Evolutionary conservation across 1,140 invertebrate genomes (phyloP).

Genomic region (Drosophila erecta): DNA sequence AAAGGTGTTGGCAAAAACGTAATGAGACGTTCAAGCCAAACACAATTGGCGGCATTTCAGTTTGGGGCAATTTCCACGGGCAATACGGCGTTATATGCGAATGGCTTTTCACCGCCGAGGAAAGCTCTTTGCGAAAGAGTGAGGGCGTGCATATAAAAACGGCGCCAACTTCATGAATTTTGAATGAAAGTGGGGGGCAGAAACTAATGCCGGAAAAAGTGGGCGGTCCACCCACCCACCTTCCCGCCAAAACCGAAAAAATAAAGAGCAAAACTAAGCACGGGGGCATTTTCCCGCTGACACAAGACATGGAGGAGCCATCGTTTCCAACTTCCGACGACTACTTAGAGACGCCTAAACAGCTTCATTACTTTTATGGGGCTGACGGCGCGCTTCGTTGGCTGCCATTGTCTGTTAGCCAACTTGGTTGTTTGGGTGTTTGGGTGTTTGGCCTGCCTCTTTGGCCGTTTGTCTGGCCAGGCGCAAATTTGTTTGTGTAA

Average conservation of each 20-base stretch:
- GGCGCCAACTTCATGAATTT: conserved; percentile 82
- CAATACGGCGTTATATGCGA: conserved; percentile 45
- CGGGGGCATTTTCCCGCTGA: conserved; percentile 70
- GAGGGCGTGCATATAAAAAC: conserved; percentile 54
- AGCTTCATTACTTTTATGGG: conserved; percentile 83
- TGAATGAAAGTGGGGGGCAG: conserved; percentile 69
- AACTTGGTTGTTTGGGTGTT: conserved; percentile 20
- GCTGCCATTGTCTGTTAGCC: conserved; percentile 72
- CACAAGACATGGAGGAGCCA: conserved; percentile 61
- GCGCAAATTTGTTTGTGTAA: conserved; percentile 83
- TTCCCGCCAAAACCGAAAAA: neutral
- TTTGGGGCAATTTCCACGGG: conserved; percentile 59
- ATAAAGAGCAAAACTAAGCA: conserved; percentile 22
- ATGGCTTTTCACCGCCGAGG: conserved; percentile 57
- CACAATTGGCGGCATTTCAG: conserved; percentile 53
- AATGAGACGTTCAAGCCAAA: conserved; percentile 44
- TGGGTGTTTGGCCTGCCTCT: conserved; percentile 20
- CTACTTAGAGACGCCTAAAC: conserved; percentile 83
- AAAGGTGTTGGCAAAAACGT: conserved; percentile 47
- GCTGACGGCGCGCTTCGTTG: conserved; percentile 72
- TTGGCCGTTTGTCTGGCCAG: conserved; percentile 58
- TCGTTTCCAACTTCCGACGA: conserved; percentile 74
- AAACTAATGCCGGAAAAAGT: conserved; percentile 38
- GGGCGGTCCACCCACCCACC: conserved; percentile 13
- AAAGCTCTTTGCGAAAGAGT: conserved; percentile 38